phyloP scores from a whole-genome alignment of 2,888 invertebrate genomes.

The Loripinus fragilis region DNA sequence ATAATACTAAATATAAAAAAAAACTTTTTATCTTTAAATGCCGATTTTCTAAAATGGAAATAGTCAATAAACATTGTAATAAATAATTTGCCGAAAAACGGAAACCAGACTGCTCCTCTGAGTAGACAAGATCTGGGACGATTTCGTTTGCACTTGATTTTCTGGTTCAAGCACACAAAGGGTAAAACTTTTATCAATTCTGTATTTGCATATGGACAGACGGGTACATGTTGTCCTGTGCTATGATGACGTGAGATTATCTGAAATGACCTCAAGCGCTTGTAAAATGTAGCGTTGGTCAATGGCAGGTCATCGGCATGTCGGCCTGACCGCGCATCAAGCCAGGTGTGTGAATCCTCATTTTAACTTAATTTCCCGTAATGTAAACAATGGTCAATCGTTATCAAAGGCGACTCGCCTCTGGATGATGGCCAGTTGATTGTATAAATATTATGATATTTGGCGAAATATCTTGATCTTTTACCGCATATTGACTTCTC shows the following conservation, averaged over 20 bases:
- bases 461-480: constrained; percentile 34
- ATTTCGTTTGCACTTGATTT: no score
- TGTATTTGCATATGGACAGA: no score
- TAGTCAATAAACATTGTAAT: no score
- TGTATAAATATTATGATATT: constrained; percentile 58
- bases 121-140: no score
- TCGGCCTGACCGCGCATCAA: constrained; percentile 15
- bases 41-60: no score
- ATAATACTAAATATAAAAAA: no score
- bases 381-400: constrained; percentile 48
- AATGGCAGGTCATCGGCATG: constrained; percentile 29
- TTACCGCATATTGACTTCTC: constrained; percentile 17
- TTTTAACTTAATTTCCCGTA: constrained; percentile 38
- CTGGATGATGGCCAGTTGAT: constrained; percentile 48
- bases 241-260: constrained; percentile 53
- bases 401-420: constrained; percentile 26
- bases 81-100: no score
- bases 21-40: no score
- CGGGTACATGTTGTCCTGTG: no score
- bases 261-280: constrained; percentile 49
- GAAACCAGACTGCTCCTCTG: no score
- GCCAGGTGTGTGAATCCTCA: constrained; percentile 17
- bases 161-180: no score
- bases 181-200: no score
- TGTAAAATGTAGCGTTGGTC: constrained; percentile 37